Conservation (phyloP, 37 sponge, comb jelly and placozoan species). For the Haliclona indistincta region DNA sequence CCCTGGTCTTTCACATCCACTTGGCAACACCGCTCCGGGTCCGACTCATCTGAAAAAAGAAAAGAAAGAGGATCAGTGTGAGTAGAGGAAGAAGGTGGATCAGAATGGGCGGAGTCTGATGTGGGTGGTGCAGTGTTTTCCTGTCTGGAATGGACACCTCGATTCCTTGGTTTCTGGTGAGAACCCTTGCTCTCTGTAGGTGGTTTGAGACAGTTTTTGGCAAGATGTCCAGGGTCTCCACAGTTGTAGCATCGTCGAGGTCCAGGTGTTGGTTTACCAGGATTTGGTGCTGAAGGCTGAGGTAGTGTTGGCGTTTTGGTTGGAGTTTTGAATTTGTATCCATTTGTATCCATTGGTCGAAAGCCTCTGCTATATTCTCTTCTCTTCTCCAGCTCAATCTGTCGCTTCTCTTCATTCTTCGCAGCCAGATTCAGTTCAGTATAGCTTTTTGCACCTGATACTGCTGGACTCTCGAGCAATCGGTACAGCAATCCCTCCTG, state of each 20-base stretch:
- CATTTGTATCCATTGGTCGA: too few relatives aligned
- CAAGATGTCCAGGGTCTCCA: neutral
- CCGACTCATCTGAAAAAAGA: neutral
- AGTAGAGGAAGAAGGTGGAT: too few relatives aligned
- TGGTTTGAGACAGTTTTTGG: neutral
- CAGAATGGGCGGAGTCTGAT: too few relatives aligned
- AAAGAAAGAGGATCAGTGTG: neutral
- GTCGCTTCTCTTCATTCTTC: conserved; percentile 38
- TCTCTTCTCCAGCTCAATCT: conserved; percentile 21
- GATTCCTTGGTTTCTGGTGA: too few relatives aligned
- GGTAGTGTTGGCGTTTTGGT: too few relatives aligned
- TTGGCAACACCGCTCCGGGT: too few relatives aligned
- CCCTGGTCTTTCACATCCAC: conserved; percentile 35
- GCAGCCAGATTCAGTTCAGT: conserved; percentile 39
- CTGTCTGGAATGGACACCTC: too few relatives aligned
- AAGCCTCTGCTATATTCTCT: conserved; percentile 16
- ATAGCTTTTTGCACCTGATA: conserved; percentile 19
- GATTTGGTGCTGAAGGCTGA: too few relatives aligned
- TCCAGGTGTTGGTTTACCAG: too few relatives aligned
- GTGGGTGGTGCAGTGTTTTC: too few relatives aligned
- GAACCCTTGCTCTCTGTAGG: conserved; percentile 1
- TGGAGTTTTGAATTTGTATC: too few relatives aligned
- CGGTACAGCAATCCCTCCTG: conserved; percentile 37
- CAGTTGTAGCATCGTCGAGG: too few relatives aligned
- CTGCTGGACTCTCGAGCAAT: conserved; percentile 11